Percentiles rank a stretch among this genome's conserved stretches.
phyloP scores from a whole-genome alignment of 2,888 invertebrate species.

The Aphidius colemani region DNA sequence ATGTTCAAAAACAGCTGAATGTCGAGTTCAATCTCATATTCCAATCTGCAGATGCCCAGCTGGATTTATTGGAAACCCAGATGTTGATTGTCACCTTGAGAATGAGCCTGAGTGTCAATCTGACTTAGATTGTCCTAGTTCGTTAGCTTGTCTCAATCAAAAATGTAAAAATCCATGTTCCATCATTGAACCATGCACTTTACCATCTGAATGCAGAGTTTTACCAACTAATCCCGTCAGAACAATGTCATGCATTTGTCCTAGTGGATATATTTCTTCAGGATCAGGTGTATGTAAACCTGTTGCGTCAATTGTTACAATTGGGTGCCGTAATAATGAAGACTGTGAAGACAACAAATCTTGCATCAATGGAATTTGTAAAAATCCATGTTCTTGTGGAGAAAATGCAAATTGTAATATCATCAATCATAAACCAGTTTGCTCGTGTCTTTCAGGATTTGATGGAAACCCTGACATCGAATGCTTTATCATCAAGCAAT shows the following conservation, averaged over 20 bases:
- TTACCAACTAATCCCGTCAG: constrained; percentile 81
- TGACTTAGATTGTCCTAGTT: constrained; percentile 81
- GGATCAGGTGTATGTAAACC: constrained; percentile 81
- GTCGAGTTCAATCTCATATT: constrained; percentile 80
- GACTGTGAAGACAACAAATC: constrained; percentile 80
- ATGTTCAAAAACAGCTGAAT: constrained; percentile 79
- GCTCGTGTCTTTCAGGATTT: constrained; percentile 81
- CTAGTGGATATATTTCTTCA: constrained; percentile 84
- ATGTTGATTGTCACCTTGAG: constrained; percentile 77
- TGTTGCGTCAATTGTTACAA: constrained; percentile 67
- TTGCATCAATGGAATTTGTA: constrained; percentile 80
- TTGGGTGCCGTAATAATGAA: constrained; percentile 74
- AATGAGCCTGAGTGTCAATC: constrained; percentile 76
- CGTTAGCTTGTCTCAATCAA: constrained; percentile 79
- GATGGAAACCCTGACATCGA: constrained; percentile 84
- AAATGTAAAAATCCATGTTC: constrained; percentile 84
- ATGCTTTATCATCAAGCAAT: constrained; percentile 71
- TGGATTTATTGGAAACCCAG: constrained; percentile 80
- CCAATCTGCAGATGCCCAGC: constrained; percentile 83
- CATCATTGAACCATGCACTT: constrained; percentile 76
- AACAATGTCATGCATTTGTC: constrained; percentile 88
- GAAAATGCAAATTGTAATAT: constrained; percentile 83
- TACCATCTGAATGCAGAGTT: constrained; percentile 81
- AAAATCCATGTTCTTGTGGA: constrained; percentile 85
- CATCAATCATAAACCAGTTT: constrained; percentile 83